phyloP scores from a whole-genome alignment of 1,140 invertebrate genomes.

The Platorchestia sp. region DNA sequence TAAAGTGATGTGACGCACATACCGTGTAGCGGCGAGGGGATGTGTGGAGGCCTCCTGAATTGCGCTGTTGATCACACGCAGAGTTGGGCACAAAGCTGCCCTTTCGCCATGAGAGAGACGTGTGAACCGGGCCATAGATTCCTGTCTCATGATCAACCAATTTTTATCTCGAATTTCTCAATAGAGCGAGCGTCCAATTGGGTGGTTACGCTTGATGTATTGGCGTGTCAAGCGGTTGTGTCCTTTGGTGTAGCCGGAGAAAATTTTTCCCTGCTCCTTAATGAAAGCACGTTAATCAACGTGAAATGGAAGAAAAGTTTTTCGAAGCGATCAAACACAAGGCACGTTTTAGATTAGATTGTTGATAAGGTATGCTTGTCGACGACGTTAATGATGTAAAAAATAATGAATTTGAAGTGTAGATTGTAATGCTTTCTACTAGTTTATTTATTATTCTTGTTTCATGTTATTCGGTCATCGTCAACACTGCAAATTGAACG shows the following conservation, averaged over 20 bases:
- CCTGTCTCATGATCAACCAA: constrained; percentile 10
- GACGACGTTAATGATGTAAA: not conserved
- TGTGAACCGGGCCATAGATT: constrained; percentile 8
- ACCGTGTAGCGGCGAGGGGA: not conserved
- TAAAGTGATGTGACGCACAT: not conserved
- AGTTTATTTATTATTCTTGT: too few species aligned
- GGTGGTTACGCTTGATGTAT: constrained; percentile 3
- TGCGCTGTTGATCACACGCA: not conserved
- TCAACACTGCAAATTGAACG: not conserved
- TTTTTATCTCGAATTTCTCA: constrained; percentile 29
- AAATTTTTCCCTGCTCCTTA: too few species aligned
- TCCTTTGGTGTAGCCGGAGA: not conserved
- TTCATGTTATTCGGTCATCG: not conserved
- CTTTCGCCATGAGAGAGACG: not conserved
- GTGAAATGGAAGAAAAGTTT: not conserved
- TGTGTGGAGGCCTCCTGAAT: not conserved
- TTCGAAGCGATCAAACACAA: not conserved
- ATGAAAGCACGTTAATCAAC: too few species aligned
- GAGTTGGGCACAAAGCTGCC: not conserved
- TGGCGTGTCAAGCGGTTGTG: not conserved
- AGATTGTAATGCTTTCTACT: too few species aligned
- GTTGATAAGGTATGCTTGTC: not conserved
- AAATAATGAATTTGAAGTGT: not conserved
- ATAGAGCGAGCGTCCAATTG: not conserved
- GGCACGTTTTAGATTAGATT: not conserved